Conservation (phyloP, 2,797 vertebrate species). For the Halcyon chelicuti region DNA sequence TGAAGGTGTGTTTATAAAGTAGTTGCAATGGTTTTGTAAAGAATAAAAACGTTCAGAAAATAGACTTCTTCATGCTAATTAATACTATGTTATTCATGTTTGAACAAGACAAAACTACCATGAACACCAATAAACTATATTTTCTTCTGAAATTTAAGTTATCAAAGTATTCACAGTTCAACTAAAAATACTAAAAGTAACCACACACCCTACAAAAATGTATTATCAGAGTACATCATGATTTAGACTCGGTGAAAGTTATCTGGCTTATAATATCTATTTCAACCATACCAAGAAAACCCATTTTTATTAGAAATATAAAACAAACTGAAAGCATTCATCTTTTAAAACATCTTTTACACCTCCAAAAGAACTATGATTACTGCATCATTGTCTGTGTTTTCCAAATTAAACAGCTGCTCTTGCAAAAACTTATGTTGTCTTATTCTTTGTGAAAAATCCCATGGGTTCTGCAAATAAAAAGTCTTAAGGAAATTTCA, state of each 20-base stretch:
- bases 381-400: background rate
- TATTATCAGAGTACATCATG: background rate
- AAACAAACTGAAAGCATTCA: background rate
- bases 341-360: background rate
- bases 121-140: background rate
- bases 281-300: rapidly evolving
- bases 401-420: background rate
- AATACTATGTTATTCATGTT: background rate
- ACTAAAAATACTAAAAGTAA: background rate
- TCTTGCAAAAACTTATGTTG: background rate
- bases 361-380: background rate
- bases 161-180: background rate
- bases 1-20: background rate
- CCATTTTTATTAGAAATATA: background rate
- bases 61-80: background rate
- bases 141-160: background rate
- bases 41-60: background rate
- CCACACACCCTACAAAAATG: too few relatives aligned
- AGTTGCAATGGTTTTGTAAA: background rate
- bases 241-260: background rate
- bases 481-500: background rate
- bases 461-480: background rate
- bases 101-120: background rate
- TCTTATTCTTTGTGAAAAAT: background rate
- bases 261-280: background rate